Conservation (phyloP, 2,113 vertebrate species). For the Sminthopsis crassicaudata region DNA sequence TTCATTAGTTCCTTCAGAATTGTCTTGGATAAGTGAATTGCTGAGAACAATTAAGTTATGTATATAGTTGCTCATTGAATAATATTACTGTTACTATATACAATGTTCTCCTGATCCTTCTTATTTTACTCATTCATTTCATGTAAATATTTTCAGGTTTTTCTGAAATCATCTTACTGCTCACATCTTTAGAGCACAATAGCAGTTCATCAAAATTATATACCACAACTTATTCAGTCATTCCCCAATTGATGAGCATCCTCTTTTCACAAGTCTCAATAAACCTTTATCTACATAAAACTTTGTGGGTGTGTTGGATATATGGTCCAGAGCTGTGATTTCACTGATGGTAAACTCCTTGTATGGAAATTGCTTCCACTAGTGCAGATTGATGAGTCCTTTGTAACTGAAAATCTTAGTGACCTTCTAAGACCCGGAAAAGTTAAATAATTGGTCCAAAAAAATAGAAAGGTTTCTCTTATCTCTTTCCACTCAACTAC, state of each 20-base stretch:
- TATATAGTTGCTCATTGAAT: not conserved
- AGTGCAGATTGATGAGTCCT: not conserved
- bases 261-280: not conserved
- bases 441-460: not conserved
- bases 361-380: not conserved
- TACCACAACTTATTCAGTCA: not conserved
- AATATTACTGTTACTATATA: not conserved
- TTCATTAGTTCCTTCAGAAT: not conserved
- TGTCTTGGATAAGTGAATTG: not conserved
- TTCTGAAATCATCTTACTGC: not conserved
- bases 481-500: not conserved
- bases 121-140: not conserved
- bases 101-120: not conserved
- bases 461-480: no score
- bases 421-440: not conserved
- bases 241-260: not conserved
- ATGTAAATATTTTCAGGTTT: not conserved
- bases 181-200: not conserved
- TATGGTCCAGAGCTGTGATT: not conserved
- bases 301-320: not conserved
- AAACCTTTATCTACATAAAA: not conserved
- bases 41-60: not conserved
- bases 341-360: not conserved
- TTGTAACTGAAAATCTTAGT: not conserved
- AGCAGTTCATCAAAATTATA: not conserved